Evolutionary conservation across 2,888 invertebrate species (phyloP).

Genomic region (Tholera decimalis): DNA sequence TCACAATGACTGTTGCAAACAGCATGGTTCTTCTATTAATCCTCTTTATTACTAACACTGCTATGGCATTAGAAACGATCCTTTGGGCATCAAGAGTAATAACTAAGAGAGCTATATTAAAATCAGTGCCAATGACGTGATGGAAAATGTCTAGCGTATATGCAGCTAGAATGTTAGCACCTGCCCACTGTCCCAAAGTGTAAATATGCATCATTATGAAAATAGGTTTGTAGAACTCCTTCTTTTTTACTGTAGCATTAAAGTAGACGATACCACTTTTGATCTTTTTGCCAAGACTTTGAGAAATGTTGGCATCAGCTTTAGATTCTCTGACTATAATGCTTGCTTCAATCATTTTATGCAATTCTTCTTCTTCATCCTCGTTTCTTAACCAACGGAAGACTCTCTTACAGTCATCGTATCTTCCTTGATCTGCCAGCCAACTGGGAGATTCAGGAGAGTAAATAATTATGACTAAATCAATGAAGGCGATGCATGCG

Average conservation of each 20-base stretch:
- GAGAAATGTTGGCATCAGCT: constrained; percentile 67
- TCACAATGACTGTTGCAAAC: constrained; percentile 70
- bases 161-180: constrained; percentile 75
- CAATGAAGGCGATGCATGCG: constrained; percentile 80
- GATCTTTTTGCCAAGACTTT: constrained; percentile 60
- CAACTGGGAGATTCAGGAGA: constrained; percentile 92
- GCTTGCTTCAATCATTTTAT: constrained; percentile 77
- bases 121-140: constrained; percentile 71
- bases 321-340: constrained; percentile 73
- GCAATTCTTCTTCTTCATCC: constrained; percentile 79
- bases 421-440: constrained; percentile 90
- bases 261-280: constrained; percentile 62
- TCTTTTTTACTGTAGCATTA: constrained; percentile 68
- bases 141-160: constrained; percentile 75
- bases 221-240: constrained; percentile 79
- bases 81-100: constrained; percentile 75
- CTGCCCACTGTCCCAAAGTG: constrained; percentile 76
- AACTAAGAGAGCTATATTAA: constrained; percentile 70
- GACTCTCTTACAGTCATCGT: constrained; percentile 87
- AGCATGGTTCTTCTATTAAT: constrained; percentile 76
- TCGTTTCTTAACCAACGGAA: constrained; percentile 90
- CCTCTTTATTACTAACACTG: constrained; percentile 74
- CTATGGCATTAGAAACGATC: constrained; percentile 72
- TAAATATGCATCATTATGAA: constrained; percentile 79
- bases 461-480: constrained; percentile 78